These are phyloP conservation scores for Pangasianodon hypophthalmus DNA, from an alignment of 2,113 vertebrate genomes.

Conservation along the genomic window DNA sequence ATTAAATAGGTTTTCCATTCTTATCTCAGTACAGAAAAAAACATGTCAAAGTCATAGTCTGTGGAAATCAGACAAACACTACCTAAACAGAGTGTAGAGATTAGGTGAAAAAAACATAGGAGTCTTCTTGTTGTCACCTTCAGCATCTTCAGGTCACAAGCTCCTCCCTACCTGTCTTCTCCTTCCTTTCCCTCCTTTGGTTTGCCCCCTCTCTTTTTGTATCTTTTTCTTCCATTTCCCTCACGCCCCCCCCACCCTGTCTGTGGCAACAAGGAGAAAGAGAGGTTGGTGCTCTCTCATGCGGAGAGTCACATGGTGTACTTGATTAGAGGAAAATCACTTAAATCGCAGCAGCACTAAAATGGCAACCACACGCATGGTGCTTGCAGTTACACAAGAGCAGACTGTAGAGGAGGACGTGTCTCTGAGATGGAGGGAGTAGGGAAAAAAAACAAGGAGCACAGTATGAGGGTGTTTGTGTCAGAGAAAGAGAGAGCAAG, in stretches of 20 bases:
- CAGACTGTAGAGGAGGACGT: slow-evolving; percentile 57
- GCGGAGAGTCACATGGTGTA: slow-evolving; percentile 77
- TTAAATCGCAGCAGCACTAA: slow-evolving; percentile 76
- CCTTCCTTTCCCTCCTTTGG: slow-evolving; percentile 18
- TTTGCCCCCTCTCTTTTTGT: slow-evolving; percentile 8
- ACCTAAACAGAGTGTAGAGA: background rate
- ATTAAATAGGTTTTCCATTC: background rate
- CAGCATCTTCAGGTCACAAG: slow-evolving; percentile 32
- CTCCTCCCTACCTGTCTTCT: slow-evolving; percentile 22
- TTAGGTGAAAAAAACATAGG: background rate
- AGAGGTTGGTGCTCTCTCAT: slow-evolving; percentile 72
- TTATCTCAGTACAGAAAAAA: background rate
- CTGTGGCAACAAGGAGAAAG: slow-evolving; percentile 66
- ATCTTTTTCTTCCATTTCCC: slow-evolving; percentile 26
- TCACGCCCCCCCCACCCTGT: slow-evolving; percentile 24
- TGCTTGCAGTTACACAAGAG: slow-evolving; percentile 74
- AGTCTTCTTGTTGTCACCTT: background rate
- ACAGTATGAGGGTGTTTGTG: slow-evolving; percentile 32
- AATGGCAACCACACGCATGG: slow-evolving; percentile 77
- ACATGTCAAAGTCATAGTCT: background rate
- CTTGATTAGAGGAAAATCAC: slow-evolving; percentile 80
- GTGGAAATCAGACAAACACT: background rate
- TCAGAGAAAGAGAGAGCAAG: slow-evolving; percentile 30
- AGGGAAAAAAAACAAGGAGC: slow-evolving; percentile 39
- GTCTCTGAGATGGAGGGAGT: slow-evolving; percentile 46